These are phyloP conservation scores for Morbakka virulenta DNA, from an alignment of 30 jellyfish, hydroid and myxozoan genomes.

Conservation along the genomic window DNA sequence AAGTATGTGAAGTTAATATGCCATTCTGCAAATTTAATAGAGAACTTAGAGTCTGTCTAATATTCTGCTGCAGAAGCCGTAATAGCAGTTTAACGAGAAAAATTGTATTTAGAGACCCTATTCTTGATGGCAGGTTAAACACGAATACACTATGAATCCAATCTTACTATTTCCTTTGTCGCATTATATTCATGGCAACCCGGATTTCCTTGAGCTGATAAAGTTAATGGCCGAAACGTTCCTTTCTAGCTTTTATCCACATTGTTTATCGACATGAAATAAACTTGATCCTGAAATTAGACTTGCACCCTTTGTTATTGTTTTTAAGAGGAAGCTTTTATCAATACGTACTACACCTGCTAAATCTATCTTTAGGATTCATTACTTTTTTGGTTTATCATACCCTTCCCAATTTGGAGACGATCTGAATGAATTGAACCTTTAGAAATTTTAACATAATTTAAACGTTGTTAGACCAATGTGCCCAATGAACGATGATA, in stretches of 20 bases:
- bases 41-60: background rate
- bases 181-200: background rate
- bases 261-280: background rate
- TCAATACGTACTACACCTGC: background rate
- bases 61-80: background rate
- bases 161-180: background rate
- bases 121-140: background rate
- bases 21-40: constrained; percentile 10
- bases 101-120: background rate
- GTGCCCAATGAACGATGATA: background rate
- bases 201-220: background rate
- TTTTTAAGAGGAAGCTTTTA: background rate
- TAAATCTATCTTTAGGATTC: background rate
- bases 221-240: background rate
- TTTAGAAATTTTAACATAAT: background rate
- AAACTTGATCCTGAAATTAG: background rate
- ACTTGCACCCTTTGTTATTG: background rate
- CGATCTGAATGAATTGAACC: background rate
- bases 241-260: background rate
- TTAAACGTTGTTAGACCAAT: background rate
- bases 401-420: background rate
- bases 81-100: background rate
- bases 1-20: constrained; percentile 5
- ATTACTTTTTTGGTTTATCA: background rate
- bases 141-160: background rate